Base-by-base conservation (phyloP, 2,888 invertebrate species). In the Drosophila tanythrix region DNA sequence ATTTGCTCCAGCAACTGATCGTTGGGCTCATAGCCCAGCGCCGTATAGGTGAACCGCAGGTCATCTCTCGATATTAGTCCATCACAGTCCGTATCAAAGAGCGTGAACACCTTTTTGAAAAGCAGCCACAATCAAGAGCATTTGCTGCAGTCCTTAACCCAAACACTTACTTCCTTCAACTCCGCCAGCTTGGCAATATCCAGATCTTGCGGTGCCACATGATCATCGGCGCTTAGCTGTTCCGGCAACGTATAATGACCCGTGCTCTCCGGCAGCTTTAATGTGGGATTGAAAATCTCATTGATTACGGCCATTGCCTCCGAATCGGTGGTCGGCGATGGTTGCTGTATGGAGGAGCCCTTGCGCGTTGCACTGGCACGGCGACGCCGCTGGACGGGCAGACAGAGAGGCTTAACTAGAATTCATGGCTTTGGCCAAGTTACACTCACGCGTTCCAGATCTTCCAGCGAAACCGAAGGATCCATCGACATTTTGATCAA, bases 41-140 rank as follows among this genome's bases (percentile, higher is more conserved):
- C 95, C 62, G 94, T 93, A 51, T 95, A 94, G 1, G 95, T 96
- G 35, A 94, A 95, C 15, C 95, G 94, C 65, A 96, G 93, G 90
- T 96, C 96, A 67, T 94, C 94, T 82, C 94, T 94, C 82, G 95
- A 95, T 74, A 96, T 95, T 82, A 94, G 94, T 0, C 96, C 96
- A 83, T 96, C 95, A 31, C 95, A 94, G 79, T 96, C 94, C 89
- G 95, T 92, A 81, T 96, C 96, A 76, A 96, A 95, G 6, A 96
- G 93, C 51, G 95, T 92, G 88, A 96, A 96, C 2, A 95, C 95
- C 95, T 95, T 76, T 63, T 33, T 31, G 33, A 13, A 21, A 43
- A 55, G 11, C 46, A 46, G 46, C 31, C 52, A 36, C 27, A 46
- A 60, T 60, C 67, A 71, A 35, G 25, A 66, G 33, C 27, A 55